These are phyloP conservation scores for Erpetoichthys calabaricus DNA, from an alignment of 2,797 vertebrate species.

Conservation along the genomic window DNA sequence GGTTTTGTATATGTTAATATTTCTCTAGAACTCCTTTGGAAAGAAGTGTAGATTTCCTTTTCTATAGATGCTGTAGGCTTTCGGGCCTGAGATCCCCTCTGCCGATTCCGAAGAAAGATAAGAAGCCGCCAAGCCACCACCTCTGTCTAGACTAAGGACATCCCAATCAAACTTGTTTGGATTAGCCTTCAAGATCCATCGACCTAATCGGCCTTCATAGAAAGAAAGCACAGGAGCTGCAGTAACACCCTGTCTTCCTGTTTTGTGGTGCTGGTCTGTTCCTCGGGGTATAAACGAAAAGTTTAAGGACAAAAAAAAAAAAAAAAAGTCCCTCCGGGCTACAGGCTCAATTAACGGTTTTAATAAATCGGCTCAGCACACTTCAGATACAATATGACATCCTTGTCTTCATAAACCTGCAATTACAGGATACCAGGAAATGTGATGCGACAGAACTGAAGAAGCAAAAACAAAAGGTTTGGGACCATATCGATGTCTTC, in stretches of 20 bases:
- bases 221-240: constrained; percentile 28
- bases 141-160: constrained; percentile 65
- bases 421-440: neutral
- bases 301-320: constrained; percentile 4
- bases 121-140: constrained; percentile 58
- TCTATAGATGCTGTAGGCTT: constrained; percentile 14
- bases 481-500: too few relatives aligned
- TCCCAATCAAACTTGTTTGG: constrained; percentile 66
- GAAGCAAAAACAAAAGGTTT: neutral
- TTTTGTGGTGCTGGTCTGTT: constrained; percentile 16
- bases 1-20: too few relatives aligned
- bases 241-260: constrained; percentile 40
- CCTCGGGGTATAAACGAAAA: constrained; percentile 12
- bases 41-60: neutral
- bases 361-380: neutral
- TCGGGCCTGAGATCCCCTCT: constrained; percentile 45
- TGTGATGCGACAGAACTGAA: neutral
- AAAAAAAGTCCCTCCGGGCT: neutral
- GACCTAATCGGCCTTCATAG: constrained; percentile 42
- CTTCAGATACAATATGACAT: neutral
- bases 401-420: neutral
- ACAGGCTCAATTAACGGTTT: constrained; percentile 8
- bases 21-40: neutral
- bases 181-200: constrained; percentile 57
- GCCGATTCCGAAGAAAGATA: constrained; percentile 61